A percentile compares a stretch with the other conserved stretches of the same genome.
Conservation (phyloP, 2,113 vertebrate species). For the Myotis yumanensis region DNA sequence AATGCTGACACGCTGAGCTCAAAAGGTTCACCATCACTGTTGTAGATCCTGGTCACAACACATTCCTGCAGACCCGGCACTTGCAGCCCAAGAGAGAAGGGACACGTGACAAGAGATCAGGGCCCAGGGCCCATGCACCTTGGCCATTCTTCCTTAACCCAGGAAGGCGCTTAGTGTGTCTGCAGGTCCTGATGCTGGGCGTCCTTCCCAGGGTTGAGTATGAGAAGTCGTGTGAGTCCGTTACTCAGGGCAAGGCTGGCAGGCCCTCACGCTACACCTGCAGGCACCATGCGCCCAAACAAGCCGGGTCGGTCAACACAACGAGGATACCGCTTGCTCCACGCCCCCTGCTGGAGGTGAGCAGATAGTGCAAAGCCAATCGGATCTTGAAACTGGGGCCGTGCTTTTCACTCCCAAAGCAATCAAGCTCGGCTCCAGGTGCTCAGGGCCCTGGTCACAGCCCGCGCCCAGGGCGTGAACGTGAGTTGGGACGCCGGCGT, state of each 20-base stretch:
- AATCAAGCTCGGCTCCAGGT: not conserved
- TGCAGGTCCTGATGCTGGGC: not conserved
- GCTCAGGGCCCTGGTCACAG: not conserved
- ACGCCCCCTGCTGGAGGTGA: not conserved
- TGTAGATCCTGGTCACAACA: constrained; percentile 44
- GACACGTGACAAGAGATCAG: not conserved
- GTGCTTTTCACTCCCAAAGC: not conserved
- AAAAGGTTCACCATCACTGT: not conserved
- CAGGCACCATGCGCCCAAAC: not conserved
- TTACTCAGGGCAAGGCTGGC: not conserved
- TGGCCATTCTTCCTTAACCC: constrained; percentile 33
- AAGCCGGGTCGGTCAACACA: not conserved
- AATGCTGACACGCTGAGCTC: too few species aligned
- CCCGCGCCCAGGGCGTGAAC: not conserved
- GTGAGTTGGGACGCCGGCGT: not conserved
- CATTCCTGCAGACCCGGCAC: constrained; percentile 36
- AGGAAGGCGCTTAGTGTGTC: constrained; percentile 21
- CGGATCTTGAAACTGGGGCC: not conserved
- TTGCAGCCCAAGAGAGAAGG: constrained; percentile 48
- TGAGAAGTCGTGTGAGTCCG: not conserved
- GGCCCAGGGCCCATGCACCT: constrained; percentile 39
- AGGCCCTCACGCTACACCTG: not conserved
- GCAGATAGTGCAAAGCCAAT: not conserved
- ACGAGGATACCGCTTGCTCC: not conserved
- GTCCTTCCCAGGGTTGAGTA: constrained; percentile 5